Base-by-base conservation (phyloP, 2,797 vertebrate species). In the Erpetoichthys calabaricus region DNA sequence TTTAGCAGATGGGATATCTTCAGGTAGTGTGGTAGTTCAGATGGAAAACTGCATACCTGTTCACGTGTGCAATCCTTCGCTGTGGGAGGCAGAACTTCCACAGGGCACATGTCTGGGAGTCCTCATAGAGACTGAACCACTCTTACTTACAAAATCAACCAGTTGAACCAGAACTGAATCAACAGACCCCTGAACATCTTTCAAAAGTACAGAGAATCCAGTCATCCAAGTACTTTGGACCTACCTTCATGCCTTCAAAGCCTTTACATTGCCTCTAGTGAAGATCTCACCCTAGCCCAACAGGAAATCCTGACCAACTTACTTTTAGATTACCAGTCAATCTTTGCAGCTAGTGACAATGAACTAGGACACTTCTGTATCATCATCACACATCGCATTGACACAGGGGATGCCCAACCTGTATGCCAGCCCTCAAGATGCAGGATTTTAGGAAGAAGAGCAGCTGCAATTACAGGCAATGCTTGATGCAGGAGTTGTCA, bases 381-480 rank as follows among this genome's bases (percentile, higher is more conserved):
- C 51, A 59, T 56, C 51, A 57, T 69, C 2, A 55, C 41, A 2
- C 60, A 64, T n/a, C 41, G 9, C 2, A 56, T 63, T 3, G 8
- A 59, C 43, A 65, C 59, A 44, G 64, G 61, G 3, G 5, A 7
- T 1, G 53, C 61, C 8, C 47, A 25, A 8, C 52, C 62, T 42
- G 55, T 57, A 4, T 2, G 10, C 2, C 63, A 66, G 50, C 56
- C 51, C 4, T 51, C 61, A 2, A 51, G 59, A 55, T 5, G 53
- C 3, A 67, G 55, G 62, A 1, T 67, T 67, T 8, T 58, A 64
- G 45, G 42, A 9, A 8, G 57, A 65, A 47, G 66, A 64, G 8
- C 59, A 70, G 42, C n/a, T 1, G 5, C 60, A 67, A 9, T 61
- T 65, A 6, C 6, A 59, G 3, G n/a, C n/a, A 3, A 64, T 66